Evolutionary conservation across 2,113 vertebrate species (phyloP).

Genomic region (Percina caprodes): DNA sequence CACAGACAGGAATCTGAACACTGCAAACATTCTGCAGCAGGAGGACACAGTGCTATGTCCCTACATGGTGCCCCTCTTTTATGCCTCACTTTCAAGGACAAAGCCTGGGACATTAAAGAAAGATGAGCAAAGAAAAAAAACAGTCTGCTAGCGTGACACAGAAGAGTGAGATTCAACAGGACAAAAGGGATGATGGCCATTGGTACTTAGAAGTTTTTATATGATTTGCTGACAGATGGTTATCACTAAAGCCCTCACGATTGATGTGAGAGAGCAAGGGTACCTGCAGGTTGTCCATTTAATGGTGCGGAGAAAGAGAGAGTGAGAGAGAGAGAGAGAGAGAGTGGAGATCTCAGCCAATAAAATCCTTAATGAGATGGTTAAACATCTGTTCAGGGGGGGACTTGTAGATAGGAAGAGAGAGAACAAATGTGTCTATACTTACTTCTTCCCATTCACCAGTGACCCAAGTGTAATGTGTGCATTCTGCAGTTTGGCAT

Average conservation of each 20-base stretch:
- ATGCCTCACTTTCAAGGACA: conserved; percentile 46
- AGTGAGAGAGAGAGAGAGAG: conserved; percentile 10
- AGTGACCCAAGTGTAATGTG: conserved; percentile 82
- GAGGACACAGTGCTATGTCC: conserved; percentile 37
- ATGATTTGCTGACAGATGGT: conserved; percentile 52
- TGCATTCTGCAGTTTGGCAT: conserved; percentile 84
- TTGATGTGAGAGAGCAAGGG: conserved; percentile 15
- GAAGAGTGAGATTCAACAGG: conserved; percentile 39
- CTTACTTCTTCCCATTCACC: conserved; percentile 89
- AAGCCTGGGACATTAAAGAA: conserved; percentile 57
- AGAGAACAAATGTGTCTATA: conserved; percentile 23
- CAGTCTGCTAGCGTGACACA: conserved; percentile 33
- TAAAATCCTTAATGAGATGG: conserved; percentile 61
- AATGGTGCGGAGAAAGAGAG: conserved; percentile 42
- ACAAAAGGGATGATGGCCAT: conserved; percentile 52
- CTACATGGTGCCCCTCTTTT: conserved; percentile 62
- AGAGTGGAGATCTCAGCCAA: conserved; percentile 45
- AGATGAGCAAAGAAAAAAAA: conserved; percentile 30
- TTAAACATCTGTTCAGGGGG: conserved; percentile 52
- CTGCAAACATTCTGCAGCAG: conserved; percentile 59
- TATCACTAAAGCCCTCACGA: conserved; percentile 64
- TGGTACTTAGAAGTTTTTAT: conserved; percentile 45
- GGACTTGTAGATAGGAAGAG: background rate
- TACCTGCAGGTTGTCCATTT: conserved; percentile 54
- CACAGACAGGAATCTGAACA: conserved; percentile 57